A percentile compares a stretch with the other conserved stretches of the same genome.
phyloP scores from a whole-genome alignment of 2,888 invertebrate species.

The Lutraria lutraria region DNA sequence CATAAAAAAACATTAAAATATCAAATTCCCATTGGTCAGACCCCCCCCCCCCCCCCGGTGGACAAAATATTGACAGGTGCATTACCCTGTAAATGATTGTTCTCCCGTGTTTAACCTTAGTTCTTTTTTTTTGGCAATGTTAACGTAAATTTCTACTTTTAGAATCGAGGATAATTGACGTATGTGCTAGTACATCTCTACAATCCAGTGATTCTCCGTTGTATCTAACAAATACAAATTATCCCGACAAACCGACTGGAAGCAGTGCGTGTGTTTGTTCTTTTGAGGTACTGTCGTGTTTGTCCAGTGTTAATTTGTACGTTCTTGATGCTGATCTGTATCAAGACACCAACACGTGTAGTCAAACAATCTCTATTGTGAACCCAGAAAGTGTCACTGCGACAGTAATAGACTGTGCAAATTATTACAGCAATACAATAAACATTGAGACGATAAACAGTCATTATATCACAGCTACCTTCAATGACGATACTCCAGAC shows the following conservation, averaged over 20 bases:
- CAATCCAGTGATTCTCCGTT: background rate
- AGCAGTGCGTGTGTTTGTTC: background rate
- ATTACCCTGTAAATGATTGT: no score
- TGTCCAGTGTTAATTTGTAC: background rate
- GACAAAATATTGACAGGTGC: no score
- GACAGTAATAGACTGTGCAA: background rate
- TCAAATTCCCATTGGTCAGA: no score
- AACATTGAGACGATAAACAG: background rate
- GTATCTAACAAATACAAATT: conserved; percentile 13
- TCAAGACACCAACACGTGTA: background rate
- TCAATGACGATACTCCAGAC: background rate
- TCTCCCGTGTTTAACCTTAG: no score
- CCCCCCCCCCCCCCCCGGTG: no score
- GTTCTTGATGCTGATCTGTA: background rate
- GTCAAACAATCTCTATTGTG: background rate
- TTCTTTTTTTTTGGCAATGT: no score
- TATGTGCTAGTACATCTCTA: background rate
- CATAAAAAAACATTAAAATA: no score
- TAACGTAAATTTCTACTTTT: background rate
- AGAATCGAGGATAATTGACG: background rate
- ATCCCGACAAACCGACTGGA: background rate
- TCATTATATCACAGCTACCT: background rate
- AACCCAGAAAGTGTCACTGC: background rate
- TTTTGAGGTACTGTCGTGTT: background rate
- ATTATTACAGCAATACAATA: background rate